These are phyloP conservation scores for Catharus bicknelli DNA, from an alignment of 2,113 vertebrate species.

Conservation along the genomic window DNA sequence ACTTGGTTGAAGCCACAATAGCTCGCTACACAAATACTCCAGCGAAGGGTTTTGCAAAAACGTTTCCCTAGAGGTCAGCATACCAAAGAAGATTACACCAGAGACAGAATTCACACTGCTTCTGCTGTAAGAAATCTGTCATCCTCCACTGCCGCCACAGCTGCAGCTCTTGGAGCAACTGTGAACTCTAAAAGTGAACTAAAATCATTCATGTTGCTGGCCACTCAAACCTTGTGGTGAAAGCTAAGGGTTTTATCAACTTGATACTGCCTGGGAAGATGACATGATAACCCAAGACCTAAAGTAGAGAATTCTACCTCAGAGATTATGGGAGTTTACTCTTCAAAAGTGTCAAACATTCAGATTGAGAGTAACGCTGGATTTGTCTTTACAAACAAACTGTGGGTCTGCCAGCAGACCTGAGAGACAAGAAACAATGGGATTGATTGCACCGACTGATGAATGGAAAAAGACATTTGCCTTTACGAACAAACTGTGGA, in stretches of 20 bases:
- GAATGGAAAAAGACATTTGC: too few relatives aligned
- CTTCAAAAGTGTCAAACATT: neutral
- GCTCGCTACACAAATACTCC: neutral
- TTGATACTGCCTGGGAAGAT: neutral
- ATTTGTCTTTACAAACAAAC: too few relatives aligned
- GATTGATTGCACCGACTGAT: too few relatives aligned
- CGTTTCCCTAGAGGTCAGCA: conserved; percentile 39
- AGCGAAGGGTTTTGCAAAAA: neutral
- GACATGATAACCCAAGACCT: neutral
- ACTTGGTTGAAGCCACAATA: neutral
- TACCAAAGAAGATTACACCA: neutral
- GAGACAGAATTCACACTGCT: neutral
- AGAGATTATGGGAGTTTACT: neutral
- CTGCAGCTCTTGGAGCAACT: neutral
- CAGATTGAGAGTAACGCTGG: too few relatives aligned
- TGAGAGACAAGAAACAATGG: too few relatives aligned
- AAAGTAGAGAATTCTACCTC: neutral
- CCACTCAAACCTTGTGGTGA: neutral
- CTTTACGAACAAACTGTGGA: too few relatives aligned
- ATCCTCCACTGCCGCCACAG: neutral
- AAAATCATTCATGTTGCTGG: rapidly evolving
- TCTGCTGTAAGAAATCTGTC: neutral
- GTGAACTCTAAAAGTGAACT: neutral
- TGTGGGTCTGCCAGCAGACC: too few relatives aligned
- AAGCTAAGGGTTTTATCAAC: neutral